These are phyloP conservation scores for Leptopilina drosophilae DNA, from an alignment of 2,888 invertebrate genomes.

Conservation along the genomic window DNA sequence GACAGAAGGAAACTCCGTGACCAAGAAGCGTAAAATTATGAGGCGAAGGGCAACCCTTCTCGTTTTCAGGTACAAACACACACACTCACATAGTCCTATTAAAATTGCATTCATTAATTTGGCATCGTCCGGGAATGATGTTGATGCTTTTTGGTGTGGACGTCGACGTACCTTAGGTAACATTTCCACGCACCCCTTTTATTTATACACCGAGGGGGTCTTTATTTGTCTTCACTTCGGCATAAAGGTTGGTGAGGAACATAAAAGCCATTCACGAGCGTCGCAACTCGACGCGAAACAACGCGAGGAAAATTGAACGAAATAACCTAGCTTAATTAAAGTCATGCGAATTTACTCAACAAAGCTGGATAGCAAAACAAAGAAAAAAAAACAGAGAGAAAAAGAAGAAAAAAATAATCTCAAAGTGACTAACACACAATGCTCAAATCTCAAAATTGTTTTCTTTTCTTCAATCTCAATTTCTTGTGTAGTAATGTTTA, in stretches of 20 bases:
- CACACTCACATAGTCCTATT: slow-evolving; percentile 64
- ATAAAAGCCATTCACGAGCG: slow-evolving; percentile 45
- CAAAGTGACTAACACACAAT: not conserved
- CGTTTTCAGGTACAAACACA: slow-evolving; percentile 51
- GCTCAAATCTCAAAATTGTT: no score
- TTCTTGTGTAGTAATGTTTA: no score
- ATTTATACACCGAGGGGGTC: slow-evolving; percentile 60
- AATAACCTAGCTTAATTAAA: slow-evolving; percentile 50
- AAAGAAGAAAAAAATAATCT: not conserved
- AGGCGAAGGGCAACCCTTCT: slow-evolving; percentile 58
- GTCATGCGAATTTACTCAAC: slow-evolving; percentile 46
- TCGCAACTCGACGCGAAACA: slow-evolving; percentile 46
- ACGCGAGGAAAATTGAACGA: slow-evolving; percentile 51
- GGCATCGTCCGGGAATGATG: slow-evolving; percentile 59
- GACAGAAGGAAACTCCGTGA: slow-evolving; percentile 32
- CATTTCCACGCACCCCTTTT: slow-evolving; percentile 61
- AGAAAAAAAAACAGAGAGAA: not conserved
- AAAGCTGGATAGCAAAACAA: slow-evolving; percentile 35
- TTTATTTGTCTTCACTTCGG: slow-evolving; percentile 61
- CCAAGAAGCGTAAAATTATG: slow-evolving; percentile 64
- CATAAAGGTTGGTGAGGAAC: slow-evolving; percentile 55
- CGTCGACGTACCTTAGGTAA: slow-evolving; percentile 59
- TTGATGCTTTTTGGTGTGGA: slow-evolving; percentile 45
- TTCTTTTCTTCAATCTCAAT: no score
- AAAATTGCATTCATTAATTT: slow-evolving; percentile 73